Base-by-base conservation (phyloP, 2,797 vertebrate species). In the Ctenochaetus hawaiiensis region DNA sequence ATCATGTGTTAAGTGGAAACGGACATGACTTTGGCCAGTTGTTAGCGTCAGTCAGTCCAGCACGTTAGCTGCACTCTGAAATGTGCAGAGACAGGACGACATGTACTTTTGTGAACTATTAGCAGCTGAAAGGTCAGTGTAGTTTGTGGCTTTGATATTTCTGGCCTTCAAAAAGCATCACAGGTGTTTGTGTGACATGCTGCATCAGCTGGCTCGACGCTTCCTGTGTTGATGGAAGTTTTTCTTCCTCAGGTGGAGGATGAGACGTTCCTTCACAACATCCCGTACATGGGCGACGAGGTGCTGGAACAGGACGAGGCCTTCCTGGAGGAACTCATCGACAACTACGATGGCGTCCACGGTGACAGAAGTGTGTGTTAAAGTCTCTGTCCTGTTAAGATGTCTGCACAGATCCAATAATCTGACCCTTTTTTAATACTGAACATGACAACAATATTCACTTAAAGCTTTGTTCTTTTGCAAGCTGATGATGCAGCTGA, bases 221-320 rank as follows among this genome's bases (percentile, higher is more conserved):
- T 47, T 1, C n/a, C 17, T 78, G 59, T 63, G 16, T 61, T 80
- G 53, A 70, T 8, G 6, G 3, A 1, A 11, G 4, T 39, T 77
- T 77, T 63, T 65, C 10, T 17, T 72, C 90, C 76, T n/a, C 54
- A 99, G 98, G 98, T 99, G 87, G 98, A 99, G 87, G 98, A 99
- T 81, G 98, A 99, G 88, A 99, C 97, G 0, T 97, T 99, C 86
- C 93, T 99, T 75, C 98, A 98, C 91, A 99, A 99, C 92, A 99
- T 99, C 86, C 98, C 98, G 0, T 99, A 99, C 87, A 99, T 99
- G 98, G 98, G 98, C 0, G 98, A 99, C 0, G 97, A 97, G 85
- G 98, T 97, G 67, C 96, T 99, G 84, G 98, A 99, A 72, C 97
- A 99, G 87, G 98, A 99, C 34, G 98, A 99, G 89, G 98, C 97